Evolutionary conservation across 2,888 invertebrate genomes (phyloP), one percentile per base, ranked within the genome.

Genomic region (Coleophora flavipennella): DNA sequence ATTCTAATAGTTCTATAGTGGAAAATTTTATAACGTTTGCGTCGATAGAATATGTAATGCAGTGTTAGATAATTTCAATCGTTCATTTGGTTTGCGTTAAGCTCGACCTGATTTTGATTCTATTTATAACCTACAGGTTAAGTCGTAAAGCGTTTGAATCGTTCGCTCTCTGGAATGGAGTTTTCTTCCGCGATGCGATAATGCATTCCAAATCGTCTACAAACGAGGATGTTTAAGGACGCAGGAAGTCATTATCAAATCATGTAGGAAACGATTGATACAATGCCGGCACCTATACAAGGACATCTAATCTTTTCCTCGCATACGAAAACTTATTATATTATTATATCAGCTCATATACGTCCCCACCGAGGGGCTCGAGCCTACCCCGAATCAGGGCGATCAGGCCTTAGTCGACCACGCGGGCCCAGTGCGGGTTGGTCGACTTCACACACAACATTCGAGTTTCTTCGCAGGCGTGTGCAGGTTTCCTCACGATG

Each of bases 241-340:
- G 63, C 66, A 70, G 81, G 80, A 81, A 81, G 71, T 76, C 67
- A 75, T 81, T 80, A 81, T 77, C 76, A 71, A 76, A 77, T 67
- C 74, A 67, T 73, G 62, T 69, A 77, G 80, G 81, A 79, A 79
- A 70, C 59, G 57, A 49, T 56, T 58, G 58, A 39, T 36, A 33
- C 41, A 38, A 38, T 31, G 39, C 33, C 40, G 27, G n/a, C 37
- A 27, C 43, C 47, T 45, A 52, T 49, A 48, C 53, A 53, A 52
- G 55, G 54, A 48, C 51, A 49, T 40, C 9, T 36, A 41, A 41
- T 33, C 33, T 61, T 62, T 60, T 63, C 58, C 60, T 62, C 46
- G 50, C 45, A 41, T 41, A 46, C 45, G 33, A 42, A 45, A 46
- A 42, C 42, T 29, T 14, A 40, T 42, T 36, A 40, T 38, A 46